Percentiles rank a stretch among this genome's conserved stretches.
These are phyloP conservation scores for Pyxicephalus adspersus DNA, from an alignment of 2,113 vertebrate species.

Conservation along the genomic window DNA sequence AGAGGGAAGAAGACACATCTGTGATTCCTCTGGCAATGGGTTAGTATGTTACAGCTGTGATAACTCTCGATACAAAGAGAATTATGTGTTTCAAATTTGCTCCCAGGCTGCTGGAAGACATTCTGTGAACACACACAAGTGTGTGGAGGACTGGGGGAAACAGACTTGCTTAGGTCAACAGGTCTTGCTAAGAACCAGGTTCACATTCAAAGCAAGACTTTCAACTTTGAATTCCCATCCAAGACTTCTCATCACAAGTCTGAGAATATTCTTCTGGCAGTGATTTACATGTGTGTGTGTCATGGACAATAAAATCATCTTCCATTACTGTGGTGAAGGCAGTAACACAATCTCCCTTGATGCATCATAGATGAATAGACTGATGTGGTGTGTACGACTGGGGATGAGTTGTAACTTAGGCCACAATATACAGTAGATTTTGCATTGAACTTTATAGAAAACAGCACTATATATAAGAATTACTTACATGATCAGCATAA, in stretches of 20 bases:
- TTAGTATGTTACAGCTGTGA: constrained; percentile 72
- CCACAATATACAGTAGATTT: not conserved
- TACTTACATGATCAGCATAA: not conserved
- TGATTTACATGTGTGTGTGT: constrained; percentile 30
- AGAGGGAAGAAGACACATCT: constrained; percentile 69
- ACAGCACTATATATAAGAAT: not conserved
- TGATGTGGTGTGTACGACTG: not conserved
- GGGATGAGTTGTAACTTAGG: constrained; percentile 3
- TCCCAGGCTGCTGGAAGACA: constrained; percentile 62
- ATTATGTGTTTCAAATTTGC: constrained; percentile 63
- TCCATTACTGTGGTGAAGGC: constrained; percentile 28
- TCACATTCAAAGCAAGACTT: constrained; percentile 45
- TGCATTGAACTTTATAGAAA: not conserved
- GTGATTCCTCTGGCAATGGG: constrained; percentile 65
- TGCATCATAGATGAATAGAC: constrained; percentile 54
- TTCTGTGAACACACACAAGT: constrained; percentile 60
- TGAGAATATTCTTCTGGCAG: constrained; percentile 58
- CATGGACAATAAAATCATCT: constrained; percentile 52
- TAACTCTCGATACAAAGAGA: constrained; percentile 67
- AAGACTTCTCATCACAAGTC: constrained; percentile 56
- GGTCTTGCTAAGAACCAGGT: constrained; percentile 33
- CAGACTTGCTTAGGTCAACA: constrained; percentile 57
- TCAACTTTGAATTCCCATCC: constrained; percentile 55
- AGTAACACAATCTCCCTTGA: constrained; percentile 55
- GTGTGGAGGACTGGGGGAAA: constrained; percentile 45